These are phyloP conservation scores for Rynchops niger DNA, from an alignment of 2,113 vertebrate species.

Conservation along the genomic window DNA sequence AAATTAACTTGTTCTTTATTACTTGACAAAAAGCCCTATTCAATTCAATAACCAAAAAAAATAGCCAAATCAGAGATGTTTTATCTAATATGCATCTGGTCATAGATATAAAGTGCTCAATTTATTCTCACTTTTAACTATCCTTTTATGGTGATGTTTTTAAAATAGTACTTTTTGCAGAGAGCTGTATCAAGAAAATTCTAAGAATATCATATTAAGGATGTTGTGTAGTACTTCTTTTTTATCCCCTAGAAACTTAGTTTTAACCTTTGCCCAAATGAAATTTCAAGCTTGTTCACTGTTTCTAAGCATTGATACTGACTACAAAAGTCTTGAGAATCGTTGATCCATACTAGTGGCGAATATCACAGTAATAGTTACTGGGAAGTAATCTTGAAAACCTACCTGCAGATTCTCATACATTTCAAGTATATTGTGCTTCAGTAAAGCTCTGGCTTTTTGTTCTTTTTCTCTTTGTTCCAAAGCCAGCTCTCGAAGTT, in stretches of 20 bases:
- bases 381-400: not conserved
- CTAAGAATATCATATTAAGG: not conserved
- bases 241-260: not conserved
- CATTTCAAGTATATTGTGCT: conserved; percentile 72
- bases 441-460: conserved; percentile 67
- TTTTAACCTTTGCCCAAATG: not conserved
- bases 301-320: not conserved
- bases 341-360: not conserved
- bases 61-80: not conserved
- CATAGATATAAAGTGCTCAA: not conserved
- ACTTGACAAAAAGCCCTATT: not conserved
- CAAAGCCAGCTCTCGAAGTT: conserved; percentile 70
- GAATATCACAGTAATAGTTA: not conserved
- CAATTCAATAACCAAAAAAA: not conserved
- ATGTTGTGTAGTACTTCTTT: not conserved
- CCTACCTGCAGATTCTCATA: conserved; percentile 82
- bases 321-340: not conserved
- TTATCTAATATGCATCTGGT: not conserved
- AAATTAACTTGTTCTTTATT: not conserved
- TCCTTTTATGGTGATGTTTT: not conserved
- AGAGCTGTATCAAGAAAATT: not conserved
- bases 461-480: conserved; percentile 73
- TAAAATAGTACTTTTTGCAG: not conserved
- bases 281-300: not conserved
- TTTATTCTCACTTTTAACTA: not conserved